These are phyloP conservation scores for Agrochola lota DNA, from an alignment of 2,888 invertebrate species.

Conservation along the genomic window DNA sequence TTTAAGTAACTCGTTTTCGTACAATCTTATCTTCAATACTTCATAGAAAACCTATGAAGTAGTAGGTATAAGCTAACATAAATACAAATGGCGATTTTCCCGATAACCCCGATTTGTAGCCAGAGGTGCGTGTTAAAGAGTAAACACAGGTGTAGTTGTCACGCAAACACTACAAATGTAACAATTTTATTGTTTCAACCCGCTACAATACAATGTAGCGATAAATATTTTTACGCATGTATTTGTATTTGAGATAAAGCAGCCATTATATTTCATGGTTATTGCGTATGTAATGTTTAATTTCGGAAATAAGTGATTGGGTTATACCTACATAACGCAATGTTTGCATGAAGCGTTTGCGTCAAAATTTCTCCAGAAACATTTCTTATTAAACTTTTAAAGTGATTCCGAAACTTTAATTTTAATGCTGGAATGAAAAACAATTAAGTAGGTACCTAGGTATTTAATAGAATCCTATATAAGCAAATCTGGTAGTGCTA, in stretches of 20 bases:
- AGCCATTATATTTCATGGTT: constrained; percentile 5
- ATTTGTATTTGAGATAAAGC: constrained; percentile 19
- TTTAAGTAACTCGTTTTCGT: too few species aligned
- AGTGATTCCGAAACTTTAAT: not conserved
- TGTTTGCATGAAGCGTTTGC: not conserved
- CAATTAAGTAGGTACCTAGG: too few species aligned
- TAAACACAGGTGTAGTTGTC: constrained; percentile 50
- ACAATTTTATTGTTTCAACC: constrained; percentile 43
- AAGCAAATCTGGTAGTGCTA: too few species aligned
- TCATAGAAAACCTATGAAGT: not conserved
- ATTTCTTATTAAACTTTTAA: not conserved
- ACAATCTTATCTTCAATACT: too few species aligned
- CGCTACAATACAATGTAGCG: constrained; percentile 11
- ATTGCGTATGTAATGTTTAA: not conserved
- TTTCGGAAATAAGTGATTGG: not conserved
- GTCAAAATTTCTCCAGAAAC: too few species aligned
- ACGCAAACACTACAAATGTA: constrained; percentile 33
- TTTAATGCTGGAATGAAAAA: not conserved
- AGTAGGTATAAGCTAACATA: not conserved
- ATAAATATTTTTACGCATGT: constrained; percentile 24
- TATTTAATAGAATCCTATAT: too few species aligned
- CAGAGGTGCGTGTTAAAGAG: constrained; percentile 17
- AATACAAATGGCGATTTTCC: not conserved
- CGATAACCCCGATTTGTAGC: constrained; percentile 20
- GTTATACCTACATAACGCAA: not conserved